Evolutionary conservation across 2,888 invertebrate species (phyloP).

Genomic region (Tridacna gigas): DNA sequence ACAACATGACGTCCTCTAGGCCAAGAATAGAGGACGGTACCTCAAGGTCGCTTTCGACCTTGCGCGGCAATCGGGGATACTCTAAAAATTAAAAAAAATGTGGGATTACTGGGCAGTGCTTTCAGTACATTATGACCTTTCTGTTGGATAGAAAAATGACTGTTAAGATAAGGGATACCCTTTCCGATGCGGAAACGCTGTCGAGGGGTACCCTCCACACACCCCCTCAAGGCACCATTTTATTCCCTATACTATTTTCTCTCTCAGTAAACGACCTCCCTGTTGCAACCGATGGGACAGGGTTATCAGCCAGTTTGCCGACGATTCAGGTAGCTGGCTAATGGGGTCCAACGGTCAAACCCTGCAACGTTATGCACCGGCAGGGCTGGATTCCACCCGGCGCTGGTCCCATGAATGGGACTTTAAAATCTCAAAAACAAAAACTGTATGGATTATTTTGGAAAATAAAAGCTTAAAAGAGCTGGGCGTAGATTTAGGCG

Average conservation of each 20-base stretch:
- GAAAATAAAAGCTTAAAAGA: too few species aligned
- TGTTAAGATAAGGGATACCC: constrained; percentile 6
- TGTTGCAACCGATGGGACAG: neutral
- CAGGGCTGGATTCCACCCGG: too few species aligned
- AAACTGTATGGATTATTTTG: too few species aligned
- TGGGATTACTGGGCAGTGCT: constrained; percentile 28
- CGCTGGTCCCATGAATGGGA: too few species aligned
- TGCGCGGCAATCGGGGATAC: neutral
- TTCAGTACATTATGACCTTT: constrained; percentile 26
- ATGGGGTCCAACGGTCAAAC: too few species aligned
- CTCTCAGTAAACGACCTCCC: constrained; percentile 33
- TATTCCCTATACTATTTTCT: constrained; percentile 26
- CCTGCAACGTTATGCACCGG: too few species aligned
- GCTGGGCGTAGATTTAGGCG: too few species aligned
- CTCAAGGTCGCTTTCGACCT: neutral
- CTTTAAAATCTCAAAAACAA: too few species aligned
- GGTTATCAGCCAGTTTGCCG: constrained; percentile 29
- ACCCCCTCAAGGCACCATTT: constrained; percentile 19
- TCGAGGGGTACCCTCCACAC: neutral
- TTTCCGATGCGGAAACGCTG: neutral
- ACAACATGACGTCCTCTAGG: neutral
- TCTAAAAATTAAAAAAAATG: constrained; percentile 19
- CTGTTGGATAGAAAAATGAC: constrained; percentile 18
- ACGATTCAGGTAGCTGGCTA: too few species aligned
- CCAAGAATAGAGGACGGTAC: neutral